Percentiles rank a stretch among this genome's conserved stretches.
Conservation (phyloP, 2,113 vertebrate genomes). For the Ascaphus truei region DNA sequence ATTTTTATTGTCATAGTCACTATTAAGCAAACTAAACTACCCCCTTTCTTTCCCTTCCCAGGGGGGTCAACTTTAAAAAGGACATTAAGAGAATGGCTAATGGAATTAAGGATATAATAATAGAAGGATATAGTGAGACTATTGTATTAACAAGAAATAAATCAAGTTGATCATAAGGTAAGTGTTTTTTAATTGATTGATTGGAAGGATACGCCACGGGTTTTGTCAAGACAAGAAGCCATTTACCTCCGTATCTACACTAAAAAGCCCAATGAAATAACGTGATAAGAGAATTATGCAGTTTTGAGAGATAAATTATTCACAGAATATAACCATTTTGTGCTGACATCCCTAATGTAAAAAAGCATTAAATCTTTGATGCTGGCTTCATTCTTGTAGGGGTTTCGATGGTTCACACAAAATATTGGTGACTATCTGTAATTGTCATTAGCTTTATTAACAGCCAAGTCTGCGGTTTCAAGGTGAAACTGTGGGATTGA, state of each 20-base stretch:
- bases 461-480: conserved; percentile 41
- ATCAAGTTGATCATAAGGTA: conserved; percentile 98
- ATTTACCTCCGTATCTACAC: conserved; percentile 80
- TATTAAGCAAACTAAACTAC: conserved; percentile 73
- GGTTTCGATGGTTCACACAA: conserved; percentile 52
- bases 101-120: conserved; percentile 98
- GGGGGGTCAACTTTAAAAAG: conserved; percentile 87
- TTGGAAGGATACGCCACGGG: conserved; percentile 87
- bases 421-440: conserved; percentile 69
- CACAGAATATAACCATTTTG: conserved; percentile 95
- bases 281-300: conserved; percentile 88
- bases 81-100: conserved; percentile 96
- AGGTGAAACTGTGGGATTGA: conserved; percentile 41
- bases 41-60: conserved; percentile 62
- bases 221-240: conserved; percentile 85
- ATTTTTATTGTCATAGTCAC: conserved; percentile 69
- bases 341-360: conserved; percentile 98
- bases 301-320: conserved; percentile 88
- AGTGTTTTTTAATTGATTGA: conserved; percentile 99
- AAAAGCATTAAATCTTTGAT: conserved; percentile 95
- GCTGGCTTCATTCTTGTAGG: conserved; percentile 59
- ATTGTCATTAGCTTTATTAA: conserved; percentile 22
- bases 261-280: conserved; percentile 78
- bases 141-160: conserved; percentile 99
- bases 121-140: conserved; percentile 98